Conservation (phyloP, 2,113 vertebrate species). For the Nesogale talazaci region DNA sequence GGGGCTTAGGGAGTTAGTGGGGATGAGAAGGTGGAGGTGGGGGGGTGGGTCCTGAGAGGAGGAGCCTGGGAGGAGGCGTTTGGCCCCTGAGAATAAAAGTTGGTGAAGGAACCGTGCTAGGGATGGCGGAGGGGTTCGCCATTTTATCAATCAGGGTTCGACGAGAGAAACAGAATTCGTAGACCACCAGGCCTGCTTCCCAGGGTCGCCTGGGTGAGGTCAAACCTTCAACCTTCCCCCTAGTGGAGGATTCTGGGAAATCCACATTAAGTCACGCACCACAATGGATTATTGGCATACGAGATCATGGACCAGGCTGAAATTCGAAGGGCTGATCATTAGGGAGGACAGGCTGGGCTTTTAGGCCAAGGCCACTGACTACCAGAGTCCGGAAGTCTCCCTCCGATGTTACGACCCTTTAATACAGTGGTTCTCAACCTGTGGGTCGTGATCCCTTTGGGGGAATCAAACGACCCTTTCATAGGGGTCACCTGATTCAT, state of each 20-base stretch:
- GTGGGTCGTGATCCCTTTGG: too few relatives aligned
- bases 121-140: background rate
- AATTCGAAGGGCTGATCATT: background rate
- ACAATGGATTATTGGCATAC: background rate
- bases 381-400: background rate
- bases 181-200: background rate
- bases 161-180: background rate
- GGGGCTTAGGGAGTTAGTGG: too few relatives aligned
- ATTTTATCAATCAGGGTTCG: background rate
- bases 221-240: background rate
- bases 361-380: too few relatives aligned
- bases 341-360: background rate
- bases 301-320: background rate
- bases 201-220: background rate
- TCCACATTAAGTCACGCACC: background rate
- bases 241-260: background rate
- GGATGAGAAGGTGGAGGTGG: background rate
- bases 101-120: too few relatives aligned
- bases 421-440: too few relatives aligned
- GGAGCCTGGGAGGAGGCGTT: background rate
- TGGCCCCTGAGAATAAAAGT: background rate
- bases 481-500: too few relatives aligned
- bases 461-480: too few relatives aligned
- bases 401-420: background rate
- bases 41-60: background rate